Evolutionary conservation across 2,113 vertebrate genomes (phyloP), one percentile per base, ranked within the genome.

Genomic region (Pomatorhinus ruficollis): DNA sequence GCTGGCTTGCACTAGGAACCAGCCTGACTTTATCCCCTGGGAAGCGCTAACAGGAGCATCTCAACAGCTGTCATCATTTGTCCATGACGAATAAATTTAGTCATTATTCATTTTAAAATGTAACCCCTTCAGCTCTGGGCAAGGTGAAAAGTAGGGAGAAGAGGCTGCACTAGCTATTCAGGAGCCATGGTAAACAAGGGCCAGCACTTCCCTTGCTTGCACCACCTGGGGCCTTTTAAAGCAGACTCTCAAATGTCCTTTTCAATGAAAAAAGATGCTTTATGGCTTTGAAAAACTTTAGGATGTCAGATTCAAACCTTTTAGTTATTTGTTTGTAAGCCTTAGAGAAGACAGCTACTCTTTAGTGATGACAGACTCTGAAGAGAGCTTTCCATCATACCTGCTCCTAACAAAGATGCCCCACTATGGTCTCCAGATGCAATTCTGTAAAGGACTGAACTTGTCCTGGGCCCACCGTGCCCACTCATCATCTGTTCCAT

Each of bases 1-100:
- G 71, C 83, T 78, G 93, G 66, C 76, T 94, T 76, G 72, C 71
- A 54, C 82, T 57, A 78, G 94, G 80, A 94, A 75, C 80, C 92
- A 95, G 78, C 75, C 93, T 93, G 84, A 95, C 93, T 94, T 90
- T 71, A 86, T 97, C 94, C 93, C 95, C 79, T 71, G 76, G 96
- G 94, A 93, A 93, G 86, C 66, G 39, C 95, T 96, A 97, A 95
- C 83, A 87, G 83, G 89, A 96, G 82, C 95, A 96, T 95, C 83
- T 87, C 80, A 96, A 97, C 87, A 93, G 92, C 95, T 94, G 93
- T 97, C 97, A 96, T 93, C 84, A 14, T 90, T 93, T 90, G 54
- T 87, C 95, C 90, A 95, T 83, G 81, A 89, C 79, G 89, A 96
- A 97, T 91, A 97, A 93, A 88, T 94, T 87, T 56, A 87, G 77